These are phyloP conservation scores for Drosophila limbata DNA, from an alignment of 2,888 invertebrate species.

Conservation along the genomic window DNA sequence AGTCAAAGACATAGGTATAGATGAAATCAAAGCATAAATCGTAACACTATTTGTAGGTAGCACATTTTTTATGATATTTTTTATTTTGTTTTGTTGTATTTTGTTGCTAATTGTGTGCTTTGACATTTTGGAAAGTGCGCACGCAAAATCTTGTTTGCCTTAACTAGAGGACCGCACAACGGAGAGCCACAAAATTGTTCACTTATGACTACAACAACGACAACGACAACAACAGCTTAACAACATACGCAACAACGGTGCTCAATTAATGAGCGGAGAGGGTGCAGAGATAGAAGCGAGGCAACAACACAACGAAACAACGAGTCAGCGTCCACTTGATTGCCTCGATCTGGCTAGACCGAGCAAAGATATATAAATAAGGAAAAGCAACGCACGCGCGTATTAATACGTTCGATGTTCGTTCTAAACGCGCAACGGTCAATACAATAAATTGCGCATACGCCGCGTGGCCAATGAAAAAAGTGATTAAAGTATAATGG, in stretches of 20 bases:
- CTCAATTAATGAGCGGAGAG: slow-evolving; percentile 52
- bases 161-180: slow-evolving; percentile 55
- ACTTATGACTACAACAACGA: slow-evolving; percentile 58
- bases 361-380: slow-evolving; percentile 84
- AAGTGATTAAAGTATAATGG: slow-evolving; percentile 27
- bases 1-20: slow-evolving; percentile 18
- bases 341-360: slow-evolving; percentile 83
- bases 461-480: slow-evolving; percentile 47
- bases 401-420: slow-evolving; percentile 71
- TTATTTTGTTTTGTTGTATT: slow-evolving; percentile 8
- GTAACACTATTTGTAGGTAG: slow-evolving; percentile 12
- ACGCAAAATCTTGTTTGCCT: slow-evolving; percentile 73
- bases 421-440: slow-evolving; percentile 63
- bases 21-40: slow-evolving; percentile 12
- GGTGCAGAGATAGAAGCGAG: slow-evolving; percentile 17
- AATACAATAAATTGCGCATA: slow-evolving; percentile 48
- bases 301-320: slow-evolving; percentile 40
- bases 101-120: slow-evolving; percentile 56
- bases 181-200: slow-evolving; percentile 52
- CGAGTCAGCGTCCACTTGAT: slow-evolving; percentile 77
- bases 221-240: slow-evolving; percentile 24
- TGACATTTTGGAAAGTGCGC: slow-evolving; percentile 78
- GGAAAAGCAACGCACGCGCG: slow-evolving; percentile 83
- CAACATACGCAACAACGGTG: slow-evolving; percentile 33
- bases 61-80: slow-evolving; percentile 8